Evolutionary conservation across 2,797 vertebrate species (phyloP).

Genomic region (Malurus leucopterus): DNA sequence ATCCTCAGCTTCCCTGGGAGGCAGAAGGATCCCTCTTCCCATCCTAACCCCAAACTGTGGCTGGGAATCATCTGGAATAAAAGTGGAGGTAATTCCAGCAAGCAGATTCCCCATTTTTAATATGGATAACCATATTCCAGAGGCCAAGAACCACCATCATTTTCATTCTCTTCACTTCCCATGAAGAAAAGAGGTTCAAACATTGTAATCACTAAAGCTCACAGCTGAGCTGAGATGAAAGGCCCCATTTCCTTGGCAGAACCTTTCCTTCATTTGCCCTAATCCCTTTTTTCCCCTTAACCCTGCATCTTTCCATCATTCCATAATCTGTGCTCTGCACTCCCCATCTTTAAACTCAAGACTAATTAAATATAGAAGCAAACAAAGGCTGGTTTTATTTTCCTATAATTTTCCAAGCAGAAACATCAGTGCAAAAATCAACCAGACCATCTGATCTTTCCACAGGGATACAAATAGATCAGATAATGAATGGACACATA

Average conservation of each 20-base stretch:
- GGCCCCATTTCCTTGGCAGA: neutral
- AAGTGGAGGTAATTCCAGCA: neutral
- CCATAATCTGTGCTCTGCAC: neutral
- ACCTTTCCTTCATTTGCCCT: neutral
- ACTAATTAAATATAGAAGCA: neutral
- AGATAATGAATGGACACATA: neutral
- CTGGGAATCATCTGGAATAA: neutral
- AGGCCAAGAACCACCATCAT: neutral
- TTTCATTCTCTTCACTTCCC: neutral
- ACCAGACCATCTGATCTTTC: neutral
- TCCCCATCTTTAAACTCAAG: neutral
- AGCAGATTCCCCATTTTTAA: neutral
- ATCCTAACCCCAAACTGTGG: neutral
- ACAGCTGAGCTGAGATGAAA: neutral
- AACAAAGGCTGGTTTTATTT: neutral
- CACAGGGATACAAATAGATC: neutral
- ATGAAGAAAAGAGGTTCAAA: neutral
- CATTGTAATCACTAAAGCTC: rapidly evolving
- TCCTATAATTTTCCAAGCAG: neutral
- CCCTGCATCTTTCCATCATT: neutral
- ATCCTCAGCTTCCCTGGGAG: neutral
- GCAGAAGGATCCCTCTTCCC: neutral
- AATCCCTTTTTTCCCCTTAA: neutral
- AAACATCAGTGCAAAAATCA: neutral
- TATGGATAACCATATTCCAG: neutral